Conservation (phyloP, 2,113 vertebrate species). For the Micromys minutus region DNA sequence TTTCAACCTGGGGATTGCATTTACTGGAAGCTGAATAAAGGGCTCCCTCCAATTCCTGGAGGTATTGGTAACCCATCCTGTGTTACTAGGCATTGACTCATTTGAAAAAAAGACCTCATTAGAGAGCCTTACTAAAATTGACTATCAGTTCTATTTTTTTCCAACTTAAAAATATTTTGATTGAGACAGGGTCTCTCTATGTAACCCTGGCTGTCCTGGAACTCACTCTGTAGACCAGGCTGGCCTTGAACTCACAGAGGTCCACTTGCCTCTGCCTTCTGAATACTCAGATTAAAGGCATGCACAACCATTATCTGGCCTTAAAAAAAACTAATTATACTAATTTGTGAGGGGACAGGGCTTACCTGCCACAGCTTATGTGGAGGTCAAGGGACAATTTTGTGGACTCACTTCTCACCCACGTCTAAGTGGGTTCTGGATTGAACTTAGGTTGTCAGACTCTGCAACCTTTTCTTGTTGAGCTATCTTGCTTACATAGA, state of each 20-base stretch:
- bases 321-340: too few species aligned
- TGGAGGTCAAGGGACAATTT: background rate
- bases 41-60: background rate
- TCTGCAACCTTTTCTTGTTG: background rate
- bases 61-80: background rate
- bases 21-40: background rate
- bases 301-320: too few species aligned
- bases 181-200: background rate
- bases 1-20: background rate
- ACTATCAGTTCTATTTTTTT: background rate
- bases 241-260: background rate
- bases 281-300: too few species aligned
- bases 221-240: background rate
- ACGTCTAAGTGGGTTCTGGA: background rate
- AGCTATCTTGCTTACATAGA: background rate
- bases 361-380: background rate
- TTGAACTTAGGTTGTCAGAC: background rate
- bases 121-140: background rate
- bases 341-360: background rate
- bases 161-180: background rate
- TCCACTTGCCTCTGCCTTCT: background rate
- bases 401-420: background rate
- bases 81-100: too few species aligned
- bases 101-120: background rate
- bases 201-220: too few species aligned